phyloP scores from a whole-genome alignment of 1,140 invertebrate species.

The Aplysia californica region DNA sequence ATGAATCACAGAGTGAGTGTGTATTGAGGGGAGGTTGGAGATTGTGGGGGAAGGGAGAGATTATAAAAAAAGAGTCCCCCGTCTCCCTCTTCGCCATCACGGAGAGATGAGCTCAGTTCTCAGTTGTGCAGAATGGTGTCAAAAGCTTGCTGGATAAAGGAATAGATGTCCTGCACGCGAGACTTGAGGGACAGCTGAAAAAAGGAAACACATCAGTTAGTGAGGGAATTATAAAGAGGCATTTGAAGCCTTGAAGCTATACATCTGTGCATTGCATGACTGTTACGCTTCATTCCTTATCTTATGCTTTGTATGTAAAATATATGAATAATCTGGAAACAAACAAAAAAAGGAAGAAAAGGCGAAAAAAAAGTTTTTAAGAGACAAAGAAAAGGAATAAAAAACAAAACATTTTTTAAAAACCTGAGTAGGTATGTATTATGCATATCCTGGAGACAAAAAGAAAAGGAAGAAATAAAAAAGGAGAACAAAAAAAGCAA shows the following conservation, averaged over 20 bases:
- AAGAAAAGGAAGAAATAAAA: no score
- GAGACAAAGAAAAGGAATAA: no score
- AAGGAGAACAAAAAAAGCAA: no score
- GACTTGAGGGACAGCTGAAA: conserved; percentile 90
- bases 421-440: no score
- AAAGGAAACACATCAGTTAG: conserved; percentile 1
- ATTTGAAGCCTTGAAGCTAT: not conserved
- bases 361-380: no score
- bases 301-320: not conserved
- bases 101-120: not conserved
- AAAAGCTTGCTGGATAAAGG: conserved; percentile 91
- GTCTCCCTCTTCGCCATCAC: not conserved
- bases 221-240: not conserved
- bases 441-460: no score
- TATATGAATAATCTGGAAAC: not conserved
- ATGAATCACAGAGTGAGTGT: not conserved
- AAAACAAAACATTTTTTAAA: no score
- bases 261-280: not conserved
- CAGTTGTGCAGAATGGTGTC: conserved; percentile 87
- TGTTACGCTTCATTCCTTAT: not conserved
- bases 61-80: not conserved
- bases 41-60: not conserved
- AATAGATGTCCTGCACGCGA: conserved; percentile 90
- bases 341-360: no score
- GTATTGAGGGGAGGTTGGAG: not conserved